Base-by-base conservation (phyloP, 2,797 vertebrate species). In the Craterocephalus amniculus region DNA sequence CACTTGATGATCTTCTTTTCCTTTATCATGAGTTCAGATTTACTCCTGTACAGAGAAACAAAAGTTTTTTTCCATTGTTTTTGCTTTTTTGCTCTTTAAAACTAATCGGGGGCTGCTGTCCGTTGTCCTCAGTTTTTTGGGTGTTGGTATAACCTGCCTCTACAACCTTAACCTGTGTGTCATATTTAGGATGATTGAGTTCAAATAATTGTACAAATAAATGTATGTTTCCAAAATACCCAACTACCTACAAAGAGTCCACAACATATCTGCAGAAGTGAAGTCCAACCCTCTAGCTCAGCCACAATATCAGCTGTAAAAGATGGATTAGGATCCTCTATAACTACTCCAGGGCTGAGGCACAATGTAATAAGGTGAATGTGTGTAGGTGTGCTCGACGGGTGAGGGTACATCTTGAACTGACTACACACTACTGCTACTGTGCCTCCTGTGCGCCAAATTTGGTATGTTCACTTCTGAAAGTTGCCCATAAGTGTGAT, bases 241-340 rank as follows among this genome's bases (percentile, higher is more conserved):
- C 48, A 36, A 16, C 72, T 16, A 45, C 29, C 58, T 38, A 60
- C 24, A 45, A 31, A 51, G 58, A 43, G 36, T 38, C 54, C 35
- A 18, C 26, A 54, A 45, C 62, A 56, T 67, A 54, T 87, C 70
- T 72, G 70, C 14, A 79, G 79, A 80, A 77, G 73, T 58, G 27
- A 72, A 76, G 83, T 74, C 77, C 78, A 79, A 74, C 72, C 63
- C 74, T 79, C 56, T 83, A 78, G 82, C 76, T 80, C 67, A 78
- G 83, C 79, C 64, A 71, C 78, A 82, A 74, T 81, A 89, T 88
- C 83, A 84, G 72, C 83, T 76, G 64, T 83, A 86, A 89, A 87
- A 88, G 84, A 89, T 83, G 86, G 87, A 88, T 91, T 87, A 86
- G 68, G 72, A 57, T 78, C 61, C 67, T 85, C 70, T 78, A 76